Conservation (phyloP, 2,888 invertebrate species). For the Tetrapedia diversipes region DNA sequence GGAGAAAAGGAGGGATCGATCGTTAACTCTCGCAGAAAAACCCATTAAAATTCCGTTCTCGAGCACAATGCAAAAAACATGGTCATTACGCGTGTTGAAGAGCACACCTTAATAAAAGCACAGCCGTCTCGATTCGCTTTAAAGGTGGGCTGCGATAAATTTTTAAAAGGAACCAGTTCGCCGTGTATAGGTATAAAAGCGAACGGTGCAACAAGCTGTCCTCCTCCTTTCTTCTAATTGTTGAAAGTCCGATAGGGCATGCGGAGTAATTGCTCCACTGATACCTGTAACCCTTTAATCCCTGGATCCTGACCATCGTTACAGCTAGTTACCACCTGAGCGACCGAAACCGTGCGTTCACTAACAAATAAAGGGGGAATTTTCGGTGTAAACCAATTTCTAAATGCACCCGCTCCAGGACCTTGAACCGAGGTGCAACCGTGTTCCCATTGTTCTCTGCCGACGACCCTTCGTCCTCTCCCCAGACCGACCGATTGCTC, state of each 20-base stretch:
- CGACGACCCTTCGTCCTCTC: slow-evolving; percentile 69
- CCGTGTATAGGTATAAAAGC: slow-evolving; percentile 21
- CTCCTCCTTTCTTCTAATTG: slow-evolving; percentile 37
- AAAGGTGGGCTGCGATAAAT: slow-evolving; percentile 44
- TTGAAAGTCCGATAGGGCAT: slow-evolving; percentile 37
- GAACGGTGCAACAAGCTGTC: slow-evolving; percentile 18
- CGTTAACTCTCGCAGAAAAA: slow-evolving; percentile 38
- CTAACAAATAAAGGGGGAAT: slow-evolving; percentile 20
- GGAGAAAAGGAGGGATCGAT: not conserved
- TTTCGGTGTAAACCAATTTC: slow-evolving; percentile 60
- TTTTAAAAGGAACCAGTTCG: slow-evolving; percentile 50
- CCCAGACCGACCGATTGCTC: slow-evolving; percentile 65
- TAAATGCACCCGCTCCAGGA: slow-evolving; percentile 55
- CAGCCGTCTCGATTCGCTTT: slow-evolving; percentile 15
- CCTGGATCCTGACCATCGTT: slow-evolving; percentile 34
- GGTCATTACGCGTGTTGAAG: slow-evolving; percentile 38
- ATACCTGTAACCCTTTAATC: slow-evolving; percentile 50
- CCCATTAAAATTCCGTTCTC: slow-evolving; percentile 43
- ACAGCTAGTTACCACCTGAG: slow-evolving; percentile 51
- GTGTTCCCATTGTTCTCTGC: slow-evolving; percentile 72
- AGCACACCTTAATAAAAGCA: slow-evolving; percentile 41
- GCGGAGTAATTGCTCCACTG: slow-evolving; percentile 26
- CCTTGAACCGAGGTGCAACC: slow-evolving; percentile 70
- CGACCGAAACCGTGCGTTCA: not conserved
- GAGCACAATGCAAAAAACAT: slow-evolving; percentile 34